Conservation (phyloP, 1,140 invertebrate genomes). For the Bombus fervidus region DNA sequence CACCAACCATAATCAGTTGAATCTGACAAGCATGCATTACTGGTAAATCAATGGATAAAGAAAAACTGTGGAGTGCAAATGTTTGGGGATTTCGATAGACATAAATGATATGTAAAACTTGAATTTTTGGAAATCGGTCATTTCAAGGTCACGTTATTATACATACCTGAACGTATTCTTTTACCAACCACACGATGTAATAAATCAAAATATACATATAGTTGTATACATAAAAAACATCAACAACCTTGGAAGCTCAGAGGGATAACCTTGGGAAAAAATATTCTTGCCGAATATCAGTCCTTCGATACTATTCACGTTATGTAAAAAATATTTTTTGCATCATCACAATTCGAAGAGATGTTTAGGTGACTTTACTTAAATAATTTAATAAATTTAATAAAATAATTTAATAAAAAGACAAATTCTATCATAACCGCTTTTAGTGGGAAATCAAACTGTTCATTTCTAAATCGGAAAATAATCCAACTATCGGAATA, state of each 20-base stretch:
- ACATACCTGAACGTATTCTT: neutral
- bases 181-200: neutral
- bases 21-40: neutral
- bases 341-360: slow-evolving; percentile 5
- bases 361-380: neutral
- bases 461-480: neutral
- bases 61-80: neutral
- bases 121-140: neutral
- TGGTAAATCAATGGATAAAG: neutral
- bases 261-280: neutral
- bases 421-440: neutral
- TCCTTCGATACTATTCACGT: neutral
- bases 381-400: too few species aligned
- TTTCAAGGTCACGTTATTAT: neutral
- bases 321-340: neutral
- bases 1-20: neutral
- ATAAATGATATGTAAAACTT: neutral
- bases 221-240: neutral
- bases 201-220: neutral
- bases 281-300: neutral
- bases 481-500: neutral
- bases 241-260: neutral
- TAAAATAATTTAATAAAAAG: neutral
- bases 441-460: neutral
- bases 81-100: neutral